phyloP scores from a whole-genome alignment of 1,140 invertebrate genomes.

The Ditylenchus dipsaci region DNA sequence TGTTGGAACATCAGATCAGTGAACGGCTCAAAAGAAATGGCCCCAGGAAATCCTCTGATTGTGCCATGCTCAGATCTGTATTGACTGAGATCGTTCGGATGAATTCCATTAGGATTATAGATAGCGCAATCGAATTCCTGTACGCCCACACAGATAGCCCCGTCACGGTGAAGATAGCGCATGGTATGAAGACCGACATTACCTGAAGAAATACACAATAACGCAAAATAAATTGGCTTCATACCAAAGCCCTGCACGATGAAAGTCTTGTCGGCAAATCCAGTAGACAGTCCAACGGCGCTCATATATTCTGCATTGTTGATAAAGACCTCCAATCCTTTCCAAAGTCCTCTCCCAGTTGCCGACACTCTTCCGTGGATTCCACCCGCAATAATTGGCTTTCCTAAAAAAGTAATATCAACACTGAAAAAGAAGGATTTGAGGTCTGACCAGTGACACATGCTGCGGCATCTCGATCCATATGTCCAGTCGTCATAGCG shows the following conservation, averaged over 20 bases:
- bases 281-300: conserved; percentile 79
- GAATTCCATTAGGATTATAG: conserved; percentile 85
- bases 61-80: conserved; percentile 70
- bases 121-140: conserved; percentile 89
- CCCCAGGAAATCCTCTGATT: conserved; percentile 85
- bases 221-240: neutral
- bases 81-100: conserved; percentile 74
- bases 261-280: conserved; percentile 92
- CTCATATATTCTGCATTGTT: conserved; percentile 95
- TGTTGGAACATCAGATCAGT: conserved; percentile 82
- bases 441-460: conserved; percentile 88
- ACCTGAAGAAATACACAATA: conserved; percentile 64
- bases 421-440: too few species aligned
- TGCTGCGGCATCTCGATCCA: conserved; percentile 93
- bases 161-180: conserved; percentile 88
- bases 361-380: conserved; percentile 95
- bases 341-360: conserved; percentile 92
- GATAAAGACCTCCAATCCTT: conserved; percentile 94
- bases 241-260: conserved; percentile 73
- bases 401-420: conserved; percentile 13
- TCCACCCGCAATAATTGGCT: conserved; percentile 78
- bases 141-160: conserved; percentile 80
- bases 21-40: conserved; percentile 76
- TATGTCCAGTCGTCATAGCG: conserved; percentile 82
- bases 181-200: conserved; percentile 96